Conservation (phyloP, 64 coral and sea anemone genomes). For the Porites lutea region DNA sequence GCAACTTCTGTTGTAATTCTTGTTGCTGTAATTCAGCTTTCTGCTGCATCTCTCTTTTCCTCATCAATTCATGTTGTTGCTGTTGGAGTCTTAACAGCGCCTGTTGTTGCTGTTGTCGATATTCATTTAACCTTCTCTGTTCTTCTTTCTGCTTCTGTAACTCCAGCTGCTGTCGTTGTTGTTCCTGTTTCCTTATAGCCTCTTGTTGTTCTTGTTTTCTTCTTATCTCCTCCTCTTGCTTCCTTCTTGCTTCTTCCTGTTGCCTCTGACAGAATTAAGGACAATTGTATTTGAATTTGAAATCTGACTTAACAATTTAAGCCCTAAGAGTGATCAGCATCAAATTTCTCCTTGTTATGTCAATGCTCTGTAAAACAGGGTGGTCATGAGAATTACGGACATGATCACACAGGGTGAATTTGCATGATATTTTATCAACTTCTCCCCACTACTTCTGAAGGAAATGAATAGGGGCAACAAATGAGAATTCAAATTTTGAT, state of each 20-base stretch:
- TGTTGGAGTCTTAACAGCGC: slow-evolving; percentile 80
- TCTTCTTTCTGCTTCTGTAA: slow-evolving; percentile 76
- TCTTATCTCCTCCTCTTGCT: slow-evolving; percentile 53
- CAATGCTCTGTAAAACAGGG: too few species aligned
- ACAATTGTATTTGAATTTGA: too few species aligned
- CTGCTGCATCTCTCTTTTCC: slow-evolving; percentile 62
- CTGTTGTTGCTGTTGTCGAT: slow-evolving; percentile 85
- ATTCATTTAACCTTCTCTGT: slow-evolving; percentile 44
- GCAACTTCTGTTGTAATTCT: slow-evolving; percentile 87
- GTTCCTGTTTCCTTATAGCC: slow-evolving; percentile 43
- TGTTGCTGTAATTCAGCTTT: slow-evolving; percentile 69
- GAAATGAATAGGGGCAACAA: too few species aligned
- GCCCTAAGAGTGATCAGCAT: too few species aligned
- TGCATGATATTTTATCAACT: too few species aligned
- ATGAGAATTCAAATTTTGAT: too few species aligned
- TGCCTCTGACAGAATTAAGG: slow-evolving; percentile 12
- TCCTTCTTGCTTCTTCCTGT: slow-evolving; percentile 53
- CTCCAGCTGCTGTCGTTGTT: slow-evolving; percentile 57
- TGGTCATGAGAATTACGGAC: too few species aligned
- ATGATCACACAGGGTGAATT: too few species aligned
- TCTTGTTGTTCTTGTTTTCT: slow-evolving; percentile 71
- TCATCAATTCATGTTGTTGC: slow-evolving; percentile 80
- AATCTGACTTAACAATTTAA: too few species aligned
- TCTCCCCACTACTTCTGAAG: too few species aligned
- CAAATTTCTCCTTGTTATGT: too few species aligned